These are phyloP conservation scores for Drosophila sp. DNA, from an alignment of 1,140 invertebrate genomes.

Conservation along the genomic window DNA sequence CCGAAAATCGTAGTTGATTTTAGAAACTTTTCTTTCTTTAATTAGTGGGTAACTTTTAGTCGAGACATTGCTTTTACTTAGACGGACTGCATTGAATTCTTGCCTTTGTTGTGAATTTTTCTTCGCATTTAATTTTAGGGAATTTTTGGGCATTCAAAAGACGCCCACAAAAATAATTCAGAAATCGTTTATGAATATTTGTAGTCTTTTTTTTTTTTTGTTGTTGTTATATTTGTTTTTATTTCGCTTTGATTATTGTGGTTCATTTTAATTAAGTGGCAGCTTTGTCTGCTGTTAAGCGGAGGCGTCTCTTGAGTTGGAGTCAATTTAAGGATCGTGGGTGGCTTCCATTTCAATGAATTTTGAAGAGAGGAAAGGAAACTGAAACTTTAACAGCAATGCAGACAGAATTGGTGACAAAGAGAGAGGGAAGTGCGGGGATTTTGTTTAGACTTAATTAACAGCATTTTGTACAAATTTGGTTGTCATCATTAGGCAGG, in stretches of 20 bases:
- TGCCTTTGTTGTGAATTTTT: neutral
- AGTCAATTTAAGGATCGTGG: constrained; percentile 61
- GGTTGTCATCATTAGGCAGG: constrained; percentile 56
- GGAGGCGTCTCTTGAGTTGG: constrained; percentile 18
- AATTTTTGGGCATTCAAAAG: neutral
- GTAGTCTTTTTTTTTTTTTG: constrained; percentile 25
- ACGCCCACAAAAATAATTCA: constrained; percentile 13
- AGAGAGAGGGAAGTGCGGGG: constrained; percentile 1
- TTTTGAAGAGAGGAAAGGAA: neutral
- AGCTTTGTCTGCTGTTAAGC: constrained; percentile 14
- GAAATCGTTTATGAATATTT: constrained; percentile 53
- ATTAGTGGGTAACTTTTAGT: neutral
- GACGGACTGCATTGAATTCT: too few species aligned
- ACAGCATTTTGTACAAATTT: constrained; percentile 49
- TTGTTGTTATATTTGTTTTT: neutral
- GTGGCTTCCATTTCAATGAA: constrained; percentile 23
- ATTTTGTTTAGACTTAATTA: constrained; percentile 54
- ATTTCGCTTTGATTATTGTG: constrained; percentile 27
- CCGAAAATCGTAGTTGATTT: too few species aligned
- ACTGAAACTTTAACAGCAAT: neutral
- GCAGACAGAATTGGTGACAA: neutral
- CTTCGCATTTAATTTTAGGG: neutral
- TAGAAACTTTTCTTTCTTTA: neutral
- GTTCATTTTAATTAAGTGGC: constrained; percentile 57
- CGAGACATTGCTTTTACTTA: too few species aligned